Percentiles rank a stretch among this genome's conserved stretches.
phyloP scores from a whole-genome alignment of 2,113 vertebrate genomes.

The Lichenostomus cassidix region DNA sequence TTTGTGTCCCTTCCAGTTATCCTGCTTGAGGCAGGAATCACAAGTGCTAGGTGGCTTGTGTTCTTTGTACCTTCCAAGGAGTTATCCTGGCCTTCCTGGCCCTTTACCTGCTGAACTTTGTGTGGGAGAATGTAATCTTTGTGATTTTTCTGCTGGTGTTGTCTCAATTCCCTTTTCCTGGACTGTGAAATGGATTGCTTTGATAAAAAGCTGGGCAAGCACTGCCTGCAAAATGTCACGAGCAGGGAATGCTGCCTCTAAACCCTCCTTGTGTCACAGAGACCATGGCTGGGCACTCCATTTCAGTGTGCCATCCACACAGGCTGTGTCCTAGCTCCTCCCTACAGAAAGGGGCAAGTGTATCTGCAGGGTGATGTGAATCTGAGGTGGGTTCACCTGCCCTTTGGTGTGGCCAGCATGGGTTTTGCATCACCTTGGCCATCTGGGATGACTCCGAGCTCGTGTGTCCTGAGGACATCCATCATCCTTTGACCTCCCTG shows the following conservation, averaged over 20 bases:
- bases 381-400: neutral
- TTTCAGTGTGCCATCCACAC: neutral
- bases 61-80: neutral
- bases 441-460: fast-evolving
- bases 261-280: neutral
- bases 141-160: neutral
- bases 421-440: neutral
- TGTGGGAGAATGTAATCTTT: neutral
- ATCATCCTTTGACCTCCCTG: neutral
- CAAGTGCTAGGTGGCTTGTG: neutral
- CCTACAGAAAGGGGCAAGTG: neutral
- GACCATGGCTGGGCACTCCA: fast-evolving
- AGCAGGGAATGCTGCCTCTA: neutral
- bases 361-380: neutral
- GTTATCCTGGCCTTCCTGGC: neutral
- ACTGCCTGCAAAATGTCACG: neutral
- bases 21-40: neutral
- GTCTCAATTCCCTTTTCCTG: neutral
- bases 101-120: neutral
- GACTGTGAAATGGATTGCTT: neutral
- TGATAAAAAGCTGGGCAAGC: neutral
- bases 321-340: neutral
- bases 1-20: neutral
- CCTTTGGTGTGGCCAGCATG: neutral
- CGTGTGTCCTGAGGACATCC: neutral